A percentile compares a stretch with the other conserved stretches of the same genome.
Evolutionary conservation across 2,888 invertebrate species (phyloP).

Genomic region (Tromatobia lineatoria): DNA sequence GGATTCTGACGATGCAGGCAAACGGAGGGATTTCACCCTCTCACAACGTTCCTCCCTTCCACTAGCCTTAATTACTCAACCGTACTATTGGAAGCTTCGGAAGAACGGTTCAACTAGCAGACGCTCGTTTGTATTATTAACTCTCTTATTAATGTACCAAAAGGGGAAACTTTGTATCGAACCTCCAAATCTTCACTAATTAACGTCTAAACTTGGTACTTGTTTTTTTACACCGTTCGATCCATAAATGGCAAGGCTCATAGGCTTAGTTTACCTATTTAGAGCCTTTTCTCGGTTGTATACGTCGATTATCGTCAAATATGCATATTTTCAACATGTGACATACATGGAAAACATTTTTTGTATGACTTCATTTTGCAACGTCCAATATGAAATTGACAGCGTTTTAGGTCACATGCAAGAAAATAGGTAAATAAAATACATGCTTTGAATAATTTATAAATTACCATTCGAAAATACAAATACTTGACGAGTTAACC

Average conservation of each 20-base stretch:
- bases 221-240: conserved; percentile 5
- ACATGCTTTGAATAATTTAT: too few relatives aligned
- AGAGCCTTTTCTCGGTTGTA: neutral
- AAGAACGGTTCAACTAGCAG: neutral
- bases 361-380: too few relatives aligned
- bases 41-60: neutral
- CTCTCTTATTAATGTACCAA: neutral
- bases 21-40: neutral
- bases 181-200: conserved; percentile 23
- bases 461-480: too few relatives aligned
- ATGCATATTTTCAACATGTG: too few relatives aligned
- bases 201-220: conserved; percentile 26
- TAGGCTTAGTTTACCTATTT: neutral
- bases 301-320: neutral
- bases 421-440: too few relatives aligned
- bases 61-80: neutral
- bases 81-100: neutral
- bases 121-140: neutral
- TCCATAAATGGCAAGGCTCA: neutral
- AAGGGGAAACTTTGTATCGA: neutral
- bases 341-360: too few relatives aligned
- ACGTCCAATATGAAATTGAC: too few relatives aligned
- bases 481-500: too few relatives aligned
- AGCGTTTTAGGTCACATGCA: too few relatives aligned
- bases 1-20: conserved; percentile 23